These are phyloP conservation scores for Papilio gigon DNA, from an alignment of 2,888 invertebrate species.

Conservation along the genomic window DNA sequence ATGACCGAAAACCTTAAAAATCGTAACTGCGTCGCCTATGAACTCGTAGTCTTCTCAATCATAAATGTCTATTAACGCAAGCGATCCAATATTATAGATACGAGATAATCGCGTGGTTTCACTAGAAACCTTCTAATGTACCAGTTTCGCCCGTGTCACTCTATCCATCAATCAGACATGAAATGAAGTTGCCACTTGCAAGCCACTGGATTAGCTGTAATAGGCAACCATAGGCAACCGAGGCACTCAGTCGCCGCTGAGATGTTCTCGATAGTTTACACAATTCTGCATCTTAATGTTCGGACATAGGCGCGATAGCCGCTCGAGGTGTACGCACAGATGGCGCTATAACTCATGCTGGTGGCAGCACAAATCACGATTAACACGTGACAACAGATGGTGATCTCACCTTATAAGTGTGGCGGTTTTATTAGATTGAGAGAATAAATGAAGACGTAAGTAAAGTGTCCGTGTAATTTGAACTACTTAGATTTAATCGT, in stretches of 20 bases:
- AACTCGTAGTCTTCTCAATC: conserved; percentile 19
- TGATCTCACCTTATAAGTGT: conserved; percentile 59
- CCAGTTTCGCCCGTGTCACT: conserved; percentile 65
- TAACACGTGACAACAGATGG: conserved; percentile 63
- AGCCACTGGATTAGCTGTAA: conserved; percentile 64
- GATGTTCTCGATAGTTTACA: conserved; percentile 41
- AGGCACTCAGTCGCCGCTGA: conserved; percentile 52
- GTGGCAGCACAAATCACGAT: conserved; percentile 66
- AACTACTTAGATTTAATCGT: conserved; percentile 37
- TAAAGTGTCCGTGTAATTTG: conserved; percentile 45
- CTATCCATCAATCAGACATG: conserved; percentile 70
- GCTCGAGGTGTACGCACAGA: conserved; percentile 48
- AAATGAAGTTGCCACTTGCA: conserved; percentile 65
- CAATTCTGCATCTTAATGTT: conserved; percentile 55
- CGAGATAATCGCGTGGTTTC: conserved; percentile 53
- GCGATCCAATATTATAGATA: conserved; percentile 37
- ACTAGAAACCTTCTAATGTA: conserved; percentile 66
- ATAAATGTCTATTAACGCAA: conserved; percentile 33
- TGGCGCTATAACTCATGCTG: conserved; percentile 56
- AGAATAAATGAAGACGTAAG: conserved; percentile 56
- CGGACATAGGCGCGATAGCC: conserved; percentile 47
- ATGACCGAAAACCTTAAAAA: conserved; percentile 9
- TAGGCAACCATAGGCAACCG: conserved; percentile 61
- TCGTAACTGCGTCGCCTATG: neutral
- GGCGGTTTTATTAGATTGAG: conserved; percentile 49